Base-by-base conservation (phyloP, 1,140 invertebrate genomes). In the Zaprionus taronus region DNA sequence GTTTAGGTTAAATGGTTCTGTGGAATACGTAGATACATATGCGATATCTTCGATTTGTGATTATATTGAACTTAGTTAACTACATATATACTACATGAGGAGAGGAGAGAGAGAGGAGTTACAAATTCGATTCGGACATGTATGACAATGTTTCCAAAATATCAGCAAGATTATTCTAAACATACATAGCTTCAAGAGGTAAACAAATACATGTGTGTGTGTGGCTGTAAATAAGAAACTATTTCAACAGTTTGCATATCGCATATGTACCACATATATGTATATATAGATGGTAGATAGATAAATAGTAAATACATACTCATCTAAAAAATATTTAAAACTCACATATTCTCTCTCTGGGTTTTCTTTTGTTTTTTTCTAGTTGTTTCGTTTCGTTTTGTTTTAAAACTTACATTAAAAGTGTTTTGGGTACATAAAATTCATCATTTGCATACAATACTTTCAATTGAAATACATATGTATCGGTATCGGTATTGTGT, bases 351-450 rank as follows among this genome's bases (percentile, higher is more conserved):
- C 28, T 57, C 24, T 51, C 58, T 31, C 44, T 22, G 22, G 49
- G 22, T 26, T 65, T 26, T 15, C 20, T 24, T 47, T 44, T 58
- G 28, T 24, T 41, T 24, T 24, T 24, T 28, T 53, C 58, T 53
- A 55, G 58, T 63, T 65, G n/a, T 51, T 49, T 62, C 47, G 31
- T 51, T 38, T 74, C 47, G 31, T 51, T 38, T 74, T 53, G 51
- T 64, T 75, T 89, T 89, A 90, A 89, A 89, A 89, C 81, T 89
- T 87, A 87, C 83, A 72, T 83, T 89, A 81, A 89, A 83, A 89
- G 51, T 80, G 72, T 68, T 72, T 81, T 28, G 72, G 41, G 24
- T 74, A 77, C 79, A 89, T 89, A 89, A 87, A 89, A 89, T 79
- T 28, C 69, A 64, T 72, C 49, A 62, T 66, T 72, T 69, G 38